Base-by-base conservation (phyloP, 2,888 invertebrate genomes). In the Toxonevra muliebris region DNA sequence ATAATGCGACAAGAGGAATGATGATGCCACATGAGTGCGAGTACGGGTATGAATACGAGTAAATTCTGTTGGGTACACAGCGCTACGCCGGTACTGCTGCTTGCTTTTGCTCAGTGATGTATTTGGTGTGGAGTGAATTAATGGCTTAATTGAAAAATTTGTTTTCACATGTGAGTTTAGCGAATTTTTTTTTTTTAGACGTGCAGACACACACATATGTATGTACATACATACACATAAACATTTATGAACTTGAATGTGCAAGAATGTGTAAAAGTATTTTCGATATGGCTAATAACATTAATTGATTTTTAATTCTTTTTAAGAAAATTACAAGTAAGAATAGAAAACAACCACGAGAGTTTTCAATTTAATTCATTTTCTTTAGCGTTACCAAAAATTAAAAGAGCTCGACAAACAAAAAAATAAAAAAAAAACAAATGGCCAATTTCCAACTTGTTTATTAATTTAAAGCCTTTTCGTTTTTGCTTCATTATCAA, bases 101-200 rank as follows among this genome's bases (percentile, higher is more conserved):
- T 53, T 67, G 67, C 30, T 62, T 69, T 50, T 65, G 62, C 55
- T 30, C 30, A 30, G 30, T 30, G 30, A 30, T 30, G 71, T 74
- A 72, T 72, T 72, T 75, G 76, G 76, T 75, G 73, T 76, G 73
- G 71, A 81, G 73, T 77, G 80, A 82, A 81, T 82, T 80, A 83
- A 83, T 81, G 79, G 80, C 80, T 82, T 83, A 82, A 82, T 82
- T 82, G 83, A 82, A 82, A 82, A 82, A 82, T 82, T 81, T 81
- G 77, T 78, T 76, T 75, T 77, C 80, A 76, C 79, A 78, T 75
- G 76, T 76, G 76, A 79, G 77, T 75, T 69, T 73, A 69, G 68
- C 70, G 41, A 30, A 30, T 30, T 30, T 30, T 30, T 30, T 7
- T 30, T 4, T 30, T 4, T 30, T 30, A 7, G n/a, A n/a, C n/a